phyloP scores from a whole-genome alignment of 35 echinoderm and acorn worm species.

The Ophiothrix spiculata region DNA sequence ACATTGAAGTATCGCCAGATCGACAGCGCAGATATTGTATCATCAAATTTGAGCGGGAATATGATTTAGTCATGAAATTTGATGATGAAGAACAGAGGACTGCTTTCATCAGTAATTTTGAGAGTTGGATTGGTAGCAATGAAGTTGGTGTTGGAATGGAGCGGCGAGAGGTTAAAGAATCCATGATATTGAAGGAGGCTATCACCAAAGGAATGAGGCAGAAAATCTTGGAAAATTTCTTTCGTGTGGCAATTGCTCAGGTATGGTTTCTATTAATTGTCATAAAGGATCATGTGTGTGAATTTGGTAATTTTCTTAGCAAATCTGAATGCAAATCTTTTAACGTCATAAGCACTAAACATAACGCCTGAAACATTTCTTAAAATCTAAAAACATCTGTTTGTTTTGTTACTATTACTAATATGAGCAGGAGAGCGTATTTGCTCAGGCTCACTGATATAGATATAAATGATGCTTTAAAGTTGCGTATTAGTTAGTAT shows the following conservation, averaged over 20 bases:
- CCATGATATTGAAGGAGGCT: conserved; percentile 46
- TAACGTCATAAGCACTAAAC: too few relatives aligned
- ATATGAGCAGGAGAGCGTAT: too few relatives aligned
- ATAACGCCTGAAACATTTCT: too few relatives aligned
- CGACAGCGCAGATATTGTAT: conserved; percentile 41
- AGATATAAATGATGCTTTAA: too few relatives aligned
- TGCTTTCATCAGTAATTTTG: conserved; percentile 67
- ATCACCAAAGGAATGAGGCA: conserved; percentile 82
- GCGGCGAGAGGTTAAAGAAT: conserved; percentile 65
- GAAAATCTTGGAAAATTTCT: conserved; percentile 73
- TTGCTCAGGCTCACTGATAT: too few relatives aligned
- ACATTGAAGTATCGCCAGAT: conserved; percentile 61
- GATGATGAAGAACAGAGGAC: conserved; percentile 38
- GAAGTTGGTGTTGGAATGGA: conserved; percentile 78
- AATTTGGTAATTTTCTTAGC: too few relatives aligned
- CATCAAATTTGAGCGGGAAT: conserved; percentile 78
- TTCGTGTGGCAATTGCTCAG: conserved; percentile 81
- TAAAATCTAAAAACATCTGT: too few relatives aligned
- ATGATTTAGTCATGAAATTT: conserved; percentile 86
- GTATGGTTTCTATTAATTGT: too few relatives aligned
- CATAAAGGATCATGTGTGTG: too few relatives aligned
- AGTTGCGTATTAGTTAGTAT: too few relatives aligned
- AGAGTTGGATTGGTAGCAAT: conserved; percentile 64
- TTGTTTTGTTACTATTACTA: too few relatives aligned
- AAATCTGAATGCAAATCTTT: too few relatives aligned